Conservation (phyloP, 2,888 invertebrate genomes). For the Bhutanitis thaidina region DNA sequence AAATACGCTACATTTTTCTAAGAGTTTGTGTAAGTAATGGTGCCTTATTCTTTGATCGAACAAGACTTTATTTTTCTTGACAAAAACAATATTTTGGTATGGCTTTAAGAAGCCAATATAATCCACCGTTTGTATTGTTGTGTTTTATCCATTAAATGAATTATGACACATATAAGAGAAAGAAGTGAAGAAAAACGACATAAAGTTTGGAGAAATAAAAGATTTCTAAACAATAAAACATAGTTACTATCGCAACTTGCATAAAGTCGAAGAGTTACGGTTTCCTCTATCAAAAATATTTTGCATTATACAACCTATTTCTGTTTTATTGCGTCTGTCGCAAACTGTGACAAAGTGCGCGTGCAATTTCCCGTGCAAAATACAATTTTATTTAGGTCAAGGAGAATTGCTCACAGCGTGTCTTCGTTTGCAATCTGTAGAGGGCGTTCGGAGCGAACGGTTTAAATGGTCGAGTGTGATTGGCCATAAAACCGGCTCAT, state of each 20-base stretch:
- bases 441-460: constrained; percentile 11
- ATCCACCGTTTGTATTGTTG: too few relatives aligned
- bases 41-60: too few relatives aligned
- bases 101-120: too few relatives aligned
- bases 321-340: constrained; percentile 3
- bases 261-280: background rate
- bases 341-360: constrained; percentile 1
- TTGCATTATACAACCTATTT: background rate
- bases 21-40: too few relatives aligned
- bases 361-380: constrained; percentile 10
- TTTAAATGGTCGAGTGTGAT: constrained; percentile 20
- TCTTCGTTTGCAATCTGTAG: constrained; percentile 1
- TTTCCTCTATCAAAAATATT: background rate
- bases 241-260: background rate
- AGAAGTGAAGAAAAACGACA: too few relatives aligned
- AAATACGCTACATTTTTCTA: too few relatives aligned
- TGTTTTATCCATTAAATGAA: too few relatives aligned
- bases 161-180: too few relatives aligned
- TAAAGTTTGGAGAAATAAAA: too few relatives aligned
- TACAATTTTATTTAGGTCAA: constrained; percentile 16
- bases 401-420: constrained; percentile 8
- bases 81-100: too few relatives aligned
- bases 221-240: too few relatives aligned
- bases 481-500: constrained; percentile 16
- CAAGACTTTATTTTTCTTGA: too few relatives aligned